Evolutionary conservation across 2,797 vertebrate genomes (phyloP).

Genomic region (Anguilla obscura): DNA sequence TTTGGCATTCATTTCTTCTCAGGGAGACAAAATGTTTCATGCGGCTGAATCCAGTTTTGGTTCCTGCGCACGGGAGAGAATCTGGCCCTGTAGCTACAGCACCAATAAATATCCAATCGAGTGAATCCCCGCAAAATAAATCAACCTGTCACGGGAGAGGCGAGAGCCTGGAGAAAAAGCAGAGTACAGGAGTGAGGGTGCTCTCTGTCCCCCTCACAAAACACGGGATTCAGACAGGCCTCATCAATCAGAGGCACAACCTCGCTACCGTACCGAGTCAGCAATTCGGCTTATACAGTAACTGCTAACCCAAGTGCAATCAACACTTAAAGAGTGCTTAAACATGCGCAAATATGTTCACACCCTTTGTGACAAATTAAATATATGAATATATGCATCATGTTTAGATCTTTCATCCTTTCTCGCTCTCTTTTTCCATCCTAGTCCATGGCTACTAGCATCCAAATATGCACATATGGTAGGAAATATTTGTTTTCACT

Average conservation of each 20-base stretch:
- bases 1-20: slow-evolving; percentile 2
- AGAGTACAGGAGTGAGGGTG: slow-evolving; percentile 34
- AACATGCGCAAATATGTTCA: background rate
- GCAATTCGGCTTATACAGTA: background rate
- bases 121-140: slow-evolving; percentile 52
- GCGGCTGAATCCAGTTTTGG: slow-evolving; percentile 6
- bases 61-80: slow-evolving; percentile 1
- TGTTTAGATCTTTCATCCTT: background rate
- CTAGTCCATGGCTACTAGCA: background rate
- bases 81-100: slow-evolving; percentile 7
- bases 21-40: slow-evolving; percentile 9
- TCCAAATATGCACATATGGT: background rate
- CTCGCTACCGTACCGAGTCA: slow-evolving; percentile 22
- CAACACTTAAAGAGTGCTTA: background rate
- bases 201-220: slow-evolving; percentile 48
- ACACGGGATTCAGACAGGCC: slow-evolving; percentile 38
- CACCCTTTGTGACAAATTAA: background rate
- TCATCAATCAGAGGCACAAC: slow-evolving; percentile 54
- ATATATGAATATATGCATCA: background rate
- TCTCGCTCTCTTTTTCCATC: background rate
- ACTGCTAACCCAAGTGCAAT: background rate
- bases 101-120: slow-evolving; percentile 23
- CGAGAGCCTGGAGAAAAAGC: slow-evolving; percentile 36
- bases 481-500: background rate
- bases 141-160: slow-evolving; percentile 49